Base-by-base conservation (phyloP, 92 coral and sea anemone species). In the Phenganax stokvisi region DNA sequence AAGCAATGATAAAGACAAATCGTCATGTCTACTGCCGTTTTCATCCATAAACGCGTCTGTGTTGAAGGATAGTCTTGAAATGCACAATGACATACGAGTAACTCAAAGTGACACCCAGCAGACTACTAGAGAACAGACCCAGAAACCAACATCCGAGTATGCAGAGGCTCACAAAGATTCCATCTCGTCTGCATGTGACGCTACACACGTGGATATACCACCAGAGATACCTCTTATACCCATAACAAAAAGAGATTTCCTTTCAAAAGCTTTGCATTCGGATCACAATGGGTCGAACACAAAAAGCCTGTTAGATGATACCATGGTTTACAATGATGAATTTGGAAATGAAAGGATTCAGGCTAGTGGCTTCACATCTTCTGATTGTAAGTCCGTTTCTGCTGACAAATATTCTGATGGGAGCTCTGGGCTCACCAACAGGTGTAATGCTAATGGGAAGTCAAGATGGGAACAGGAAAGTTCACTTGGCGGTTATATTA, bases 21-120 rank as follows among this genome's bases (percentile, higher is more conserved):
- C 57, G 15, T 17, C 44, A 15, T 27, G 54, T 7, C 12, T 51
- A 10, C 27, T 51, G 25, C 73, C 83, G n/a, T 79, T 64, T 29
- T 63, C 83, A 0, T 79, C 83, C 17, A 79, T 79, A 27, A 79
- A 79, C 56, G 74, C 61, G 6, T 65, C 74, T 0, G 65, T 47
- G 74, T 47, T 79, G 65, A 79, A 64, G 31, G 83, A 79, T 57
- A 79, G 83, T 15, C 74, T 79, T 51, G 83, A 79, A 54, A 63
- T 79, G 74, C 67, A 64, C 53, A 17, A 65, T 54, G 73, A 64
- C 15, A 51, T 15, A 15, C 51, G 54, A 51, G 62, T 13, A n/a
- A 64, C 62, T 29, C 31, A 27, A 16, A n/a, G 44, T 58, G 56
- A 77, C 57, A 59, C 13, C 6, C 71, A 58, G 29, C 54, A 17